Conservation (phyloP, 2,113 vertebrate genomes). For the Rhinichthys klamathensis region DNA sequence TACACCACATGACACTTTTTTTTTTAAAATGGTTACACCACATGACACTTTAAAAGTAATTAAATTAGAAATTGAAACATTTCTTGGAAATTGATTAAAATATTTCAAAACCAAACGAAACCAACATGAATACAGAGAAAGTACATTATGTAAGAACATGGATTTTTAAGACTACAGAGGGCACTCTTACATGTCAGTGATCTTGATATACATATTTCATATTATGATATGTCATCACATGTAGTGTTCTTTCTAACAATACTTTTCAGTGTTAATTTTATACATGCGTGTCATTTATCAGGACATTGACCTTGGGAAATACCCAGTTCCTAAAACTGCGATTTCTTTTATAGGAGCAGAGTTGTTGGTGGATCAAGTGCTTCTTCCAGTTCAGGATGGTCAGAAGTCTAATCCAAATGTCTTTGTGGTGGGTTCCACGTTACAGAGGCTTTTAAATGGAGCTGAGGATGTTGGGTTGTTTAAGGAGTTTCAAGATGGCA, state of each 20-base stretch:
- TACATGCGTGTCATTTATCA: neutral
- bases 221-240: neutral
- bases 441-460: slow-evolving; percentile 82
- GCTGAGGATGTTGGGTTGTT: slow-evolving; percentile 90
- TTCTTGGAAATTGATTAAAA: neutral
- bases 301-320: neutral
- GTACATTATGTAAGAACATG: too few relatives aligned
- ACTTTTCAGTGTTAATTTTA: neutral
- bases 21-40: too few relatives aligned
- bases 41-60: neutral
- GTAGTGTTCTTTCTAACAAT: neutral
- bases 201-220: too few relatives aligned
- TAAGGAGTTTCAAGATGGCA: slow-evolving; percentile 87
- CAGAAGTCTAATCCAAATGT: slow-evolving; percentile 79
- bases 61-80: too few relatives aligned
- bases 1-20: neutral
- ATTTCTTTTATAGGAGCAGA: slow-evolving; percentile 81
- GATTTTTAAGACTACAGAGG: neutral
- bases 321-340: neutral
- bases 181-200: neutral
- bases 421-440: slow-evolving; percentile 86
- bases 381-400: slow-evolving; percentile 60
- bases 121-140: neutral
- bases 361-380: slow-evolving; percentile 82
- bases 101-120: neutral